Conservation (phyloP, 2,797 vertebrate genomes). For the Gambusia yucatana region DNA sequence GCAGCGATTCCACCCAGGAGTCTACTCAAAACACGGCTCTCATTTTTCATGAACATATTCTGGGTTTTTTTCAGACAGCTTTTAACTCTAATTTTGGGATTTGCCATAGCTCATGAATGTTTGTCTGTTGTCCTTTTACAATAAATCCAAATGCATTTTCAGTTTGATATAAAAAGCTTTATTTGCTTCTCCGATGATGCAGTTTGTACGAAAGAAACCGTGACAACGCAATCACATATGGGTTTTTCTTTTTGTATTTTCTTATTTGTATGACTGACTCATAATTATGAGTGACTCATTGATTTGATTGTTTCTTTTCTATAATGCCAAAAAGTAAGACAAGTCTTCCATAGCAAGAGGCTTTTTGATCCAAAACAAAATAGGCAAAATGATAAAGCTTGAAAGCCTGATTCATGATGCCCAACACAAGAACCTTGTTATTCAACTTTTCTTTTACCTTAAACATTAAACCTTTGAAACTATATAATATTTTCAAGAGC, state of each 20-base stretch:
- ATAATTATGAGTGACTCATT: not conserved
- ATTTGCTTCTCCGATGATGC: not conserved
- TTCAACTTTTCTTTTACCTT: not conserved
- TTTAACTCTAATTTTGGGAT: not conserved
- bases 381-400: not conserved
- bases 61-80: not conserved
- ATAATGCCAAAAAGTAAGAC: not conserved
- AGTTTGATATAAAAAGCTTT: not conserved
- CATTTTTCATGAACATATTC: slow-evolving; percentile 9
- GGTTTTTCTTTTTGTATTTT: not conserved
- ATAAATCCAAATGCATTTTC: not conserved
- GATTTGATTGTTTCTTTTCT: not conserved
- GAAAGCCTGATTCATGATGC: not conserved
- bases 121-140: not conserved
- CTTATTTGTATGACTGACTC: not conserved
- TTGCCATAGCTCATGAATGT: not conserved
- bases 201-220: not conserved
- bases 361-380: not conserved
- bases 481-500: not conserved
- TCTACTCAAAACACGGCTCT: slow-evolving; percentile 21
- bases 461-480: not conserved
- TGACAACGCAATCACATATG: not conserved
- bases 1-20: slow-evolving; percentile 30
- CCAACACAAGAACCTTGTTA: not conserved
- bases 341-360: not conserved